A percentile compares a stretch with the other conserved stretches of the same genome.
Evolutionary conservation across 2,888 invertebrate species (phyloP).

Genomic region (Sinhomidia bicolor): DNA sequence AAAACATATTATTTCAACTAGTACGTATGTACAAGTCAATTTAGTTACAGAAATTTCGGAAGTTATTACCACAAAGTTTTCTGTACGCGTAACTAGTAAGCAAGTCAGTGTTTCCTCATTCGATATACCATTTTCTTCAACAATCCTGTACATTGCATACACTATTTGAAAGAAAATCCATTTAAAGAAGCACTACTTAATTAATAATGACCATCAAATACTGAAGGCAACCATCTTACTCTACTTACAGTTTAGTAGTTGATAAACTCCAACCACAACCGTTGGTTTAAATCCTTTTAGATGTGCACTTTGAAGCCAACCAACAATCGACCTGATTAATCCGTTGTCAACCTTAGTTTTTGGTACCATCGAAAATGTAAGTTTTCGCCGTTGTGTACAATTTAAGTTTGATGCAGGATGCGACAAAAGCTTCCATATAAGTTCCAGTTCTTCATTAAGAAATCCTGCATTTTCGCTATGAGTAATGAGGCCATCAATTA

Average conservation of each 20-base stretch:
- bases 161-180: not conserved
- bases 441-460: not conserved
- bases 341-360: not conserved
- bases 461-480: not conserved
- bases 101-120: not conserved
- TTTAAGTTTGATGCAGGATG: not conserved
- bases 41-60: too few relatives aligned
- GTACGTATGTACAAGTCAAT: too few relatives aligned
- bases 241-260: conserved; percentile 37
- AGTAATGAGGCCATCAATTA: not conserved
- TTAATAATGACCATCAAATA: too few relatives aligned
- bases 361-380: conserved; percentile 1
- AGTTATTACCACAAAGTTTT: not conserved
- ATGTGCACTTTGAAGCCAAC: not conserved
- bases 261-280: not conserved
- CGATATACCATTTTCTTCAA: not conserved
- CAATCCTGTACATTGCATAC: not conserved
- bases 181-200: not conserved
- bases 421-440: conserved; percentile 8
- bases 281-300: not conserved
- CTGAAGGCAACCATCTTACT: too few relatives aligned
- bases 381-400: not conserved
- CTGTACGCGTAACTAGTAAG: not conserved
- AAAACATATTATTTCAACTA: not conserved
- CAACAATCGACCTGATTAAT: not conserved